Conservation (phyloP, 2,113 vertebrate genomes). For the Notiomystis cincta region DNA sequence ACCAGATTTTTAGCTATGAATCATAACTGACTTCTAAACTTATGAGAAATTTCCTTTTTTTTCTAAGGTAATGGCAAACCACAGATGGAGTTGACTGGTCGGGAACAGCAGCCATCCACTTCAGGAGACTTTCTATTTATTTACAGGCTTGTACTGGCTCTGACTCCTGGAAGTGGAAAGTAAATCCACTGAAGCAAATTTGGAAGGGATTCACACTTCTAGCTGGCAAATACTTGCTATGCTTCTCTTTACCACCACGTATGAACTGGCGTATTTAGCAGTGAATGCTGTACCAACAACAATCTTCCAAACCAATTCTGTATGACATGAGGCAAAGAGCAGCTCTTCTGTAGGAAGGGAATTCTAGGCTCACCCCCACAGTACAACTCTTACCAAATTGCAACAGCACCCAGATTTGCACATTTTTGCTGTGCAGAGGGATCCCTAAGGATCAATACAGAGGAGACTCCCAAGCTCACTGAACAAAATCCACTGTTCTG, state of each 20-base stretch:
- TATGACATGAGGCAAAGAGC: neutral
- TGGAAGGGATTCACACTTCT: neutral
- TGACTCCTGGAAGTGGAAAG: neutral
- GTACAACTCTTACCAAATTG: neutral
- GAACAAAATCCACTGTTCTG: fast-evolving
- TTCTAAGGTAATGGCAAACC: neutral
- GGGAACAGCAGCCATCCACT: neutral
- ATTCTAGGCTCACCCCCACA: neutral
- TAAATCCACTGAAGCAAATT: neutral
- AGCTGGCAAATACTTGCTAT: neutral
- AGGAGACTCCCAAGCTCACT: neutral
- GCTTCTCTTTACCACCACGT: neutral
- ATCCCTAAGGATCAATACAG: neutral
- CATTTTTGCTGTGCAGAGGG: neutral
- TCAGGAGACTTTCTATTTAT: neutral
- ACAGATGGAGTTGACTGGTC: neutral
- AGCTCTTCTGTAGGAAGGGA: neutral
- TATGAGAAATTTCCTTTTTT: neutral
- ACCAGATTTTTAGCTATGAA: neutral
- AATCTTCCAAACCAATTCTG: neutral
- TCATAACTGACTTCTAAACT: neutral
- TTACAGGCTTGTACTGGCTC: neutral
- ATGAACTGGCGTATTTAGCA: neutral
- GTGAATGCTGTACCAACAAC: neutral
- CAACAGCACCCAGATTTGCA: neutral